Evolutionary conservation across 2,797 vertebrate genomes (phyloP).

Genomic region (Peromyscus melanophrys): DNA sequence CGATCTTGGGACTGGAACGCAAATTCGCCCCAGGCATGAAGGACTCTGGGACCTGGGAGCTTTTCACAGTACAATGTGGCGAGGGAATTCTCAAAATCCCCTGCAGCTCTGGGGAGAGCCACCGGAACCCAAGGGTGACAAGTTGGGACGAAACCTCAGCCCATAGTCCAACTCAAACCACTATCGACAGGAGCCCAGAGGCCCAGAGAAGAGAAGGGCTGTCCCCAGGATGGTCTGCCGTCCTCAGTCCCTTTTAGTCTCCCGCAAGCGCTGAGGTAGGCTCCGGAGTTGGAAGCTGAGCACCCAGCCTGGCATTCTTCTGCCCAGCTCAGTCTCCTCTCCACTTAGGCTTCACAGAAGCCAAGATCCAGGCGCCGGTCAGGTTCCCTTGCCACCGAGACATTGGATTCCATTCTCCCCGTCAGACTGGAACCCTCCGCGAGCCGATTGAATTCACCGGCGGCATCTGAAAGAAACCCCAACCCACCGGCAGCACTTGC

Average conservation of each 20-base stretch:
- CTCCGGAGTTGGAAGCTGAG: background rate
- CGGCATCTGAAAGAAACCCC: background rate
- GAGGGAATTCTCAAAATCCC: background rate
- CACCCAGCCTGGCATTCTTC: fast-evolving
- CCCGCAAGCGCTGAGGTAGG: background rate
- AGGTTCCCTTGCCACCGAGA: background rate
- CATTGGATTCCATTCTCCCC: background rate
- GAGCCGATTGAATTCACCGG: background rate
- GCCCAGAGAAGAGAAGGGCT: background rate
- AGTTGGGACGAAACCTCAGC: background rate
- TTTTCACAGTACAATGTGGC: background rate
- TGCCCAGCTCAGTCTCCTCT: background rate
- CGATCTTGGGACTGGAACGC: background rate
- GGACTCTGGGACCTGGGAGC: background rate
- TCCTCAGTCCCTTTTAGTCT: background rate
- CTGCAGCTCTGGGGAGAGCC: background rate
- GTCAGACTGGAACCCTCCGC: background rate
- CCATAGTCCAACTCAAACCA: background rate
- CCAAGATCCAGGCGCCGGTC: background rate
- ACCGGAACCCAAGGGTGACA: background rate
- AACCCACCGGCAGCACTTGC: background rate
- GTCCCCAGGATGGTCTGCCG: background rate
- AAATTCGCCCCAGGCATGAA: background rate
- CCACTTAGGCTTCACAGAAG: background rate
- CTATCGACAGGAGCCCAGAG: background rate